Evolutionary conservation across 2,888 invertebrate genomes (phyloP), one percentile per base, ranked within the genome.

Genomic region (Microchrysa polita): DNA sequence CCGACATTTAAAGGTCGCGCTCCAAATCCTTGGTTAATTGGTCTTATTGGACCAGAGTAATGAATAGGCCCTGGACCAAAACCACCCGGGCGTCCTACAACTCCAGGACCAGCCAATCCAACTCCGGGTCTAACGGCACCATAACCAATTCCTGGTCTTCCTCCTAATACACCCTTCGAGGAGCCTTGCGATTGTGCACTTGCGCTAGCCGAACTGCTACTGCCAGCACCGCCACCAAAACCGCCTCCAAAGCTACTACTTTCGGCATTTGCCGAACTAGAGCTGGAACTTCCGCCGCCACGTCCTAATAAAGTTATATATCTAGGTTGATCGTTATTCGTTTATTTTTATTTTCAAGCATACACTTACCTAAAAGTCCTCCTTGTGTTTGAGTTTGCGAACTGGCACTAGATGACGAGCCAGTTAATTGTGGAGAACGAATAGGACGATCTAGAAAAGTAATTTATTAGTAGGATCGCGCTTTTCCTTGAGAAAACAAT

Each of bases 231-330:
- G 18, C 55, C 55, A 55, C 55, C 55, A 10, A 55, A 55, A 16
- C 55, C 55, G 10, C 55, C 55, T 1, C 55, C 55, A 2, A 55
- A 55, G 20, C 55, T 55, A 10, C 20, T 55, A 10, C 16, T 20
- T 20, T 55, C 16, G 18, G 55, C 55, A 55, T 55, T 20, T 5
- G 55, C 55, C 55, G 55, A 55, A 55, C 55, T 55, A 16, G 55
- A 55, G 22, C 55, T 55, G 22, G 20, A 16, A 20, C 55, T 10
- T 9, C 55, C 22, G 52, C 52, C 52, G 14, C n/a, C 27, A 34
- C 27, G 27, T 48, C 48, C 48, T 48, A n/a, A 12, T n/a, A n/a
- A n/a, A n/a, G n/a, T n/a, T n/a, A n/a, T n/a, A n/a, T n/a, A n/a
- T n/a, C n/a, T n/a, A n/a, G n/a, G n/a, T n/a, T n/a, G n/a, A n/a